phyloP scores from a whole-genome alignment of 1,140 invertebrate species.

The Arion vulgaris region DNA sequence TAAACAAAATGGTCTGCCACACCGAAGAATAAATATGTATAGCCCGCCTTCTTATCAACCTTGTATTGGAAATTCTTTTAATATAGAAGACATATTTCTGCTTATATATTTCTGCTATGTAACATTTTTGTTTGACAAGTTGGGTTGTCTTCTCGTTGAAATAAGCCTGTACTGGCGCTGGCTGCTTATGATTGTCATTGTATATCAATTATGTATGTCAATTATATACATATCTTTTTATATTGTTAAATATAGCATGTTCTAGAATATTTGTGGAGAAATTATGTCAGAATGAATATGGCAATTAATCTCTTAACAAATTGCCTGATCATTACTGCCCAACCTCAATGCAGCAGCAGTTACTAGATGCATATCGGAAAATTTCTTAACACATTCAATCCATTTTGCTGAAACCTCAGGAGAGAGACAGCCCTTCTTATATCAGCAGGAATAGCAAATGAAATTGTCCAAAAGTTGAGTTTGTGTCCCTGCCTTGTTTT shows the following conservation, averaged over 20 bases:
- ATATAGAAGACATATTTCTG: too few relatives aligned
- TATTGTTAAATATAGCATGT: too few relatives aligned
- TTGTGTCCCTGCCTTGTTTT: not conserved
- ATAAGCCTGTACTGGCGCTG: too few relatives aligned
- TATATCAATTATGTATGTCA: too few relatives aligned
- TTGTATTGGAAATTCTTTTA: too few relatives aligned
- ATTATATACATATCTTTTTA: too few relatives aligned
- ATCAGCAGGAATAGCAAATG: not conserved
- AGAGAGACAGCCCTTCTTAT: not conserved
- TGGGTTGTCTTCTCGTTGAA: too few relatives aligned
- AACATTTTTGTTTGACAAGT: too few relatives aligned
- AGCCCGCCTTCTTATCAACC: too few relatives aligned
- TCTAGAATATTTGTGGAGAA: not conserved
- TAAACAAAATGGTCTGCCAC: not conserved
- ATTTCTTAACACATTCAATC: not conserved
- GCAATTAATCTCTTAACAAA: not conserved
- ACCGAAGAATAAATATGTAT: too few relatives aligned
- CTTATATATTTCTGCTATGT: too few relatives aligned
- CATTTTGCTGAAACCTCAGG: not conserved
- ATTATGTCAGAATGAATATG: not conserved
- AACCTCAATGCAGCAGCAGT: not conserved
- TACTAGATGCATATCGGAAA: not conserved
- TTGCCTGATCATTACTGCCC: not conserved
- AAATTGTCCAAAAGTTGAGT: slow-evolving; percentile 2
- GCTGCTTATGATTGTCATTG: too few relatives aligned